A percentile compares a stretch with the other conserved stretches of the same genome.
These are phyloP conservation scores for Euura saliciscinereae DNA, from an alignment of 1,140 invertebrate species.

Conservation along the genomic window DNA sequence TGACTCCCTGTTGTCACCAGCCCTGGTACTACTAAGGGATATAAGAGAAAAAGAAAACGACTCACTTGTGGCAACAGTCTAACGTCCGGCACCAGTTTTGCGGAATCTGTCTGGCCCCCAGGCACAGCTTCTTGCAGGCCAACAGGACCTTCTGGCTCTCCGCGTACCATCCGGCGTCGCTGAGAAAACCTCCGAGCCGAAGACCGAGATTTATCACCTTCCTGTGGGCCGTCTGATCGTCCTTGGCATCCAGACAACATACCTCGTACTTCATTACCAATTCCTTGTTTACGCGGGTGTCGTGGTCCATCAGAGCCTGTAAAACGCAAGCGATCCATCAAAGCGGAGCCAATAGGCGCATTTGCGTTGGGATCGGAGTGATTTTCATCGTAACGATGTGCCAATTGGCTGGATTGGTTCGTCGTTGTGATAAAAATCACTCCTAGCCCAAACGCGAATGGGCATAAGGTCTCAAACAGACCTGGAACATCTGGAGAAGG, in stretches of 20 bases:
- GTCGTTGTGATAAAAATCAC: too few relatives aligned
- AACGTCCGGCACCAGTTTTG: slow-evolving; percentile 61
- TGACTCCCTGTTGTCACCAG: too few relatives aligned
- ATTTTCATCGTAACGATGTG: too few relatives aligned
- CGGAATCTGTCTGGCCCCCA: slow-evolving; percentile 56
- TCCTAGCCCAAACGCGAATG: too few relatives aligned
- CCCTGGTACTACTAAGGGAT: too few relatives aligned
- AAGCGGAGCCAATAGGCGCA: too few relatives aligned
- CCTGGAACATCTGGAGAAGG: slow-evolving; percentile 72
- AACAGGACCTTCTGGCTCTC: slow-evolving; percentile 75
- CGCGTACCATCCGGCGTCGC: slow-evolving; percentile 83
- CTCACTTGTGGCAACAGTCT: slow-evolving; percentile 77
- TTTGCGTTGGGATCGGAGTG: too few relatives aligned
- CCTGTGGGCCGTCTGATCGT: slow-evolving; percentile 22
- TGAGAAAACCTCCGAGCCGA: slow-evolving; percentile 76
- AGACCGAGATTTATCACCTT: slow-evolving; percentile 64
- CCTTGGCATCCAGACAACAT: slow-evolving; percentile 37
- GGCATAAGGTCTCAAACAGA: slow-evolving; percentile 38
- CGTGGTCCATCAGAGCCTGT: slow-evolving; percentile 69
- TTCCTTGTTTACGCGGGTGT: slow-evolving; percentile 61
- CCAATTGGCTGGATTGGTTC: too few relatives aligned
- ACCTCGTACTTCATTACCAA: slow-evolving; percentile 59
- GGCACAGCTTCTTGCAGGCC: slow-evolving; percentile 68
- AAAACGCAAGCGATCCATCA: slow-evolving; percentile 16
- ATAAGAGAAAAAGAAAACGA: background rate